phyloP scores from a whole-genome alignment of 2,888 invertebrate species.

The Thelaira solivaga region DNA sequence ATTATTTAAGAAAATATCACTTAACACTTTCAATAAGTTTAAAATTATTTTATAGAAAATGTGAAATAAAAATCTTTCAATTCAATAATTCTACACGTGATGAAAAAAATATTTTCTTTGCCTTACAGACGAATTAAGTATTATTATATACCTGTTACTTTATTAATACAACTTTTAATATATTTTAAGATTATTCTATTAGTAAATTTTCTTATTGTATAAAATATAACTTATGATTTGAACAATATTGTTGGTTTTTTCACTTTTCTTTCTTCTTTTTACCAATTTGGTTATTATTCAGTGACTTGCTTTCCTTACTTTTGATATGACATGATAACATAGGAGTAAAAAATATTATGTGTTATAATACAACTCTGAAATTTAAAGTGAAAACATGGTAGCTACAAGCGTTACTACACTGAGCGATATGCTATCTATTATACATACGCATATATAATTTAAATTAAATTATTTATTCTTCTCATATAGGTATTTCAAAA shows the following conservation, averaged over 20 bases:
- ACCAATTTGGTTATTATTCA: conserved; percentile 53
- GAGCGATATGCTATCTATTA: no score
- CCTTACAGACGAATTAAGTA: neutral
- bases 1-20: conserved; percentile 15
- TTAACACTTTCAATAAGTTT: conserved; percentile 18
- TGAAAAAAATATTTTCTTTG: neutral
- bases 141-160: conserved; percentile 55
- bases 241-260: conserved; percentile 31
- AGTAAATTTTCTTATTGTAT: conserved; percentile 34
- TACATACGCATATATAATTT: no score
- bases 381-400: no score
- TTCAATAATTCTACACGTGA: neutral
- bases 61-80: neutral
- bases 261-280: conserved; percentile 8
- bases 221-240: conserved; percentile 56
- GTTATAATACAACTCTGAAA: no score
- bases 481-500: no score
- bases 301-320: conserved; percentile 49
- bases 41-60: neutral
- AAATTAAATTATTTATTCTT: no score
- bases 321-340: no score
- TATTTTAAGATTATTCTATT: conserved; percentile 48
- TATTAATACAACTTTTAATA: conserved; percentile 28
- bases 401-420: no score
- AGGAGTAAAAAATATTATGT: conserved; percentile 18